phyloP scores from a whole-genome alignment of 2,888 invertebrate species.

The Drosophila glabriapex region DNA sequence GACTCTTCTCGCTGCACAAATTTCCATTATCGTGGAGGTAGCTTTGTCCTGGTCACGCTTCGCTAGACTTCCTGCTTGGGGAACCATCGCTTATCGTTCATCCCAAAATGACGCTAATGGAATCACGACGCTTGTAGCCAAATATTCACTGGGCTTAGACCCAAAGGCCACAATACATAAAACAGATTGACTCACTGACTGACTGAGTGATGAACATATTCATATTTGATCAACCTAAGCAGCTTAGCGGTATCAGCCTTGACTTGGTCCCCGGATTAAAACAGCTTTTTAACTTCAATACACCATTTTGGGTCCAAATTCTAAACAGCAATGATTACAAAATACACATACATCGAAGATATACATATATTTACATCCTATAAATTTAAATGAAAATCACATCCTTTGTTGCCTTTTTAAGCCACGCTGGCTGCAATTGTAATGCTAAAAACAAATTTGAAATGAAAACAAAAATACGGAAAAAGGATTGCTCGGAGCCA shows the following conservation, averaged over 20 bases:
- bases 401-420: not conserved
- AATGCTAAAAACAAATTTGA: not conserved
- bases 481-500: not conserved
- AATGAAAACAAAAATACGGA: not conserved
- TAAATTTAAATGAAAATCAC: not conserved
- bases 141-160: constrained; percentile 27
- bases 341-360: not conserved
- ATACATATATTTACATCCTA: not conserved
- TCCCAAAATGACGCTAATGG: constrained; percentile 49
- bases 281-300: not conserved
- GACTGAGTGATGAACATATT: not conserved
- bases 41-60: constrained; percentile 44
- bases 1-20: constrained; percentile 21
- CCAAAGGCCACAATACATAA: not conserved
- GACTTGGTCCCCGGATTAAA: not conserved
- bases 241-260: not conserved
- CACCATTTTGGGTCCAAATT: not conserved
- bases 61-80: constrained; percentile 17
- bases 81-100: constrained; percentile 18
- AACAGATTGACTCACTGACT: not conserved
- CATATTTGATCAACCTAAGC: constrained; percentile 3
- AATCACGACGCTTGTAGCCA: constrained; percentile 40
- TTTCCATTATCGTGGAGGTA: constrained; percentile 24
- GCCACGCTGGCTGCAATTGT: not conserved
- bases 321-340: not conserved